Evolutionary conservation across 2,113 vertebrate species (phyloP), one percentile per base, ranked within the genome.

Genomic region (Symphodus melops): DNA sequence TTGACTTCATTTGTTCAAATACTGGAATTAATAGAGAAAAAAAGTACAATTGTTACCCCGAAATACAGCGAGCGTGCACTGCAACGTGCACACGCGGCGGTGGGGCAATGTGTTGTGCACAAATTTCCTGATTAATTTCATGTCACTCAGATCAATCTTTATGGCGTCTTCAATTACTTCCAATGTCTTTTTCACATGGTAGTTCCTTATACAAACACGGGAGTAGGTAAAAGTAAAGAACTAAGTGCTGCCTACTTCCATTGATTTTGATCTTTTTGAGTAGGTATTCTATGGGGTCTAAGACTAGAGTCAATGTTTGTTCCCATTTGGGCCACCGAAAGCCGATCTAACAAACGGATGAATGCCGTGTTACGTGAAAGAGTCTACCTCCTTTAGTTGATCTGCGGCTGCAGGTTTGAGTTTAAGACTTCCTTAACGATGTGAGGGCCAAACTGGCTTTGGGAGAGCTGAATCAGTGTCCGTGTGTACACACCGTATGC

Each of bases 401-500:
- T 77, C 73, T 75, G 59, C 67, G 61, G 59, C 77, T 60, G 52
- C 42, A 81, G 52, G 75, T 74, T 85, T 51, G 81, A 57, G 83
- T 83, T 76, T 68, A 83, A 80, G 84, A 79, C 86, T 92, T 93
- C 85, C 88, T 89, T 79, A 80, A 88, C 84, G 71, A 85, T 86
- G 75, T 83, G 72, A 85, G 84, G 70, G 82, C 85, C 79, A 85
- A 75, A 91, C 69, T 89, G 86, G 83, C 84, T 92, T 90, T 88
- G 69, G 79, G 77, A 88, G 83, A 68, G 71, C 57, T 91, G 87
- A 93, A 88, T 91, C 88, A 59, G 88, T 73, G 79, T 83, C 82
- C 87, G 82, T 93, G 92, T 92, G 88, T 91, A 89, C 83, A 86
- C 86, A 85, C 74, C 83, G 79, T 67, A 81, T 83, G 70, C 88